Conservation (phyloP, 1,140 invertebrate species). For the Lysiphlebus fabarum region DNA sequence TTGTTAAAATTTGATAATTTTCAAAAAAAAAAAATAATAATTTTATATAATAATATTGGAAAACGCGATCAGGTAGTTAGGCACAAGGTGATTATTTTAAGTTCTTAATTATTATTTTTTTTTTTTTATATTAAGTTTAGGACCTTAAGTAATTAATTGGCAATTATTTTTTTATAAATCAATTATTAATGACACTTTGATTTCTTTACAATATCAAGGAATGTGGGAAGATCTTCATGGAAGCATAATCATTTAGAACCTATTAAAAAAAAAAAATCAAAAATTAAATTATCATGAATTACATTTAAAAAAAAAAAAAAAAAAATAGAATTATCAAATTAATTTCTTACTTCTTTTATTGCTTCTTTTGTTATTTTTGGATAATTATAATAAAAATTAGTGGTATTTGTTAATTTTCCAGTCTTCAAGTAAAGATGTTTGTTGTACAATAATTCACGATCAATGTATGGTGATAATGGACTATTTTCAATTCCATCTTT, state of each 20-base stretch:
- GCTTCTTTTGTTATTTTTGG: conserved; percentile 62
- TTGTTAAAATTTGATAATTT: too few species aligned
- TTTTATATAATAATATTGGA: conserved; percentile 16
- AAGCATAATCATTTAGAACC: conserved; percentile 67
- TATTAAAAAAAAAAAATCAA: conserved; percentile 37
- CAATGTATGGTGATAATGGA: conserved; percentile 81
- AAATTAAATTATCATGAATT: conserved; percentile 8
- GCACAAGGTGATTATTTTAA: conserved; percentile 45
- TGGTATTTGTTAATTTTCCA: conserved; percentile 58
- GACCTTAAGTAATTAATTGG: too few species aligned
- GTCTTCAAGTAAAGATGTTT: conserved; percentile 76
- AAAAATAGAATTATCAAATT: too few species aligned
- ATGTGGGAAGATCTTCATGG: conserved; percentile 71
- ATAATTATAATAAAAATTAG: conserved; percentile 59
- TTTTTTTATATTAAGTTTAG: conserved; percentile 14
- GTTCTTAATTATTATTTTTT: too few species aligned
- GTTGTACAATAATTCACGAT: conserved; percentile 75
- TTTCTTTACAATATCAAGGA: conserved; percentile 56
- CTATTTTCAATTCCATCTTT: conserved; percentile 75
- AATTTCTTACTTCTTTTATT: conserved; percentile 58
- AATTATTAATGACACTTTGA: conserved; percentile 8
- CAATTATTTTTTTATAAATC: too few species aligned
- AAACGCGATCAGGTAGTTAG: conserved; percentile 26
- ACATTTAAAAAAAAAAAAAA: too few species aligned
- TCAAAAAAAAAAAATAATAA: conserved; percentile 2